Evolutionary conservation across 1,140 invertebrate species (phyloP).

Genomic region (Brachionus rubens): DNA sequence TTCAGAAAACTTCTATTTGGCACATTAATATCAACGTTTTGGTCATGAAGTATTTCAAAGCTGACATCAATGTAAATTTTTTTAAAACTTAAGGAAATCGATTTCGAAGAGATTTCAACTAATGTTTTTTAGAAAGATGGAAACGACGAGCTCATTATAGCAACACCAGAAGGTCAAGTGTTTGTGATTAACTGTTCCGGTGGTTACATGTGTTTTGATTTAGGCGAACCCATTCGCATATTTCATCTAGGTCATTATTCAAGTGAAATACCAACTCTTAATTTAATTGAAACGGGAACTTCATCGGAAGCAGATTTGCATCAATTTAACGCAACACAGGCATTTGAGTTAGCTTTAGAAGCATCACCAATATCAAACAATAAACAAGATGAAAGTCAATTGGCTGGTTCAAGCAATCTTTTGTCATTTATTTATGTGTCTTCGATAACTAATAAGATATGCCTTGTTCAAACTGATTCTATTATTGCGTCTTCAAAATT

Average conservation of each 20-base stretch:
- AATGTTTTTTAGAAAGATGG: slow-evolving; percentile 42
- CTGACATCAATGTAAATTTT: slow-evolving; percentile 23
- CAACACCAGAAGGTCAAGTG: slow-evolving; percentile 18
- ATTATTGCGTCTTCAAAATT: slow-evolving; percentile 18
- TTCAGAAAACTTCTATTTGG: slow-evolving; percentile 22
- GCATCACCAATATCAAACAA: background rate
- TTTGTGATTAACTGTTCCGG: slow-evolving; percentile 4
- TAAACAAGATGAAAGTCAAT: slow-evolving; percentile 2
- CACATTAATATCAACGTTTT: slow-evolving; percentile 15
- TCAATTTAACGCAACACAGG: background rate
- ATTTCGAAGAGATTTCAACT: background rate
- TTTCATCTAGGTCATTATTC: slow-evolving; percentile 30
- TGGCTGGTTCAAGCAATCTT: background rate
- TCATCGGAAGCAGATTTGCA: slow-evolving; percentile 14
- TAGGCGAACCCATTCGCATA: slow-evolving; percentile 37
- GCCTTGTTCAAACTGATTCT: slow-evolving; percentile 2
- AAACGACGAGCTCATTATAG: slow-evolving; percentile 26
- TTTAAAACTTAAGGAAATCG: background rate
- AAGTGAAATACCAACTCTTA: slow-evolving; percentile 9
- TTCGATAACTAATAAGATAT: slow-evolving; percentile 30
- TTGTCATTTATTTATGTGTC: slow-evolving; percentile 28
- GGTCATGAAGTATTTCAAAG: slow-evolving; percentile 34
- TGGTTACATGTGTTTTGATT: slow-evolving; percentile 17
- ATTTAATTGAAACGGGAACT: slow-evolving; percentile 19
- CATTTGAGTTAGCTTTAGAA: slow-evolving; percentile 15